Conservation (phyloP, 1,140 invertebrate genomes). For the Trachelipus rathkii region DNA sequence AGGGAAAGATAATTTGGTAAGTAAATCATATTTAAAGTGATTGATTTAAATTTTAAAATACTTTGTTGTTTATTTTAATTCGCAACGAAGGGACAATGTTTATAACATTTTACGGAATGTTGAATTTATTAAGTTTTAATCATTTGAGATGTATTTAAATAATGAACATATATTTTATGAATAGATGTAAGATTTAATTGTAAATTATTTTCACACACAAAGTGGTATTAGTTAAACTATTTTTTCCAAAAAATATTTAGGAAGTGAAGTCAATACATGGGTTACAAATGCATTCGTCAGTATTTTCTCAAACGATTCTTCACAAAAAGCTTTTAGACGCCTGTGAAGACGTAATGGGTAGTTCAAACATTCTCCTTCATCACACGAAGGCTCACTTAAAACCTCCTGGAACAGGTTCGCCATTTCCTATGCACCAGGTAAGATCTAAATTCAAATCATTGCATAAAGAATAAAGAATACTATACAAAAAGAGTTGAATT, state of each 20-base stretch:
- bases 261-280: slow-evolving; percentile 58
- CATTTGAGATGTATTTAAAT: not conserved
- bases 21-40: not conserved
- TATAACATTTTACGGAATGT: too few relatives aligned
- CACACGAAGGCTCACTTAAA: slow-evolving; percentile 63
- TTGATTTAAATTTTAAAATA: not conserved
- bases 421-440: slow-evolving; percentile 60
- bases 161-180: too few relatives aligned
- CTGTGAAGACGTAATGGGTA: slow-evolving; percentile 58
- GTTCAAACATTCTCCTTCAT: slow-evolving; percentile 58
- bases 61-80: too few relatives aligned
- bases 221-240: too few relatives aligned
- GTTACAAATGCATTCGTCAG: slow-evolving; percentile 58
- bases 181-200: too few relatives aligned
- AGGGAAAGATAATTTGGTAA: slow-evolving; percentile 28
- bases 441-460: too few relatives aligned
- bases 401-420: slow-evolving; percentile 59
- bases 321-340: slow-evolving; percentile 58
- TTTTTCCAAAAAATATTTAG: slow-evolving; percentile 21
- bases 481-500: too few relatives aligned
- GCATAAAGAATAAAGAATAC: too few relatives aligned
- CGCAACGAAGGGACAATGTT: too few relatives aligned
- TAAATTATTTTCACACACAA: too few relatives aligned
- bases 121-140: too few relatives aligned
- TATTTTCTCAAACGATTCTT: slow-evolving; percentile 57